Evolutionary conservation across 2,113 vertebrate genomes (phyloP).

Genomic region (Salvelinus sp.): DNA sequence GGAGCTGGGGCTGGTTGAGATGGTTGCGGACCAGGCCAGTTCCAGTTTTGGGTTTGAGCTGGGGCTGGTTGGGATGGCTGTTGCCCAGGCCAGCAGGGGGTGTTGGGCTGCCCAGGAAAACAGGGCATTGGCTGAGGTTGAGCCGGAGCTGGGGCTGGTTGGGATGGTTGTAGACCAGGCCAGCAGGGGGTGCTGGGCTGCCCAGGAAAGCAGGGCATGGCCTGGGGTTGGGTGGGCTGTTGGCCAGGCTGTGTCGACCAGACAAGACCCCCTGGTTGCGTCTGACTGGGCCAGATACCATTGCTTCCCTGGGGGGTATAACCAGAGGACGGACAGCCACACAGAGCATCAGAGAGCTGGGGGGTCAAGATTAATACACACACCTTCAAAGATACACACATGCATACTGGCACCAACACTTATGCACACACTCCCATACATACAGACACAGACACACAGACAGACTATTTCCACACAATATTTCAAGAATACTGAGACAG

Average conservation of each 20-base stretch:
- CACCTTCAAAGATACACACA: conserved; percentile 21
- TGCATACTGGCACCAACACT: conserved; percentile 10
- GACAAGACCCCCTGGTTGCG: not conserved
- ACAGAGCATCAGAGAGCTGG: conserved; percentile 43
- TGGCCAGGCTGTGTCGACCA: conserved; percentile 55
- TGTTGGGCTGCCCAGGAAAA: conserved; percentile 68
- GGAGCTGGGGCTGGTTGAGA: not conserved
- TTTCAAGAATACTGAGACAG: too few species aligned
- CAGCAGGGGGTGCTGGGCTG: conserved; percentile 63
- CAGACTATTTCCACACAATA: too few species aligned
- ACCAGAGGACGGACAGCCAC: conserved; percentile 41
- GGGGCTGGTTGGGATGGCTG: conserved; percentile 56
- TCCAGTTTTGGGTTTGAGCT: conserved; percentile 14
- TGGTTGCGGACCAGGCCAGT: conserved; percentile 7
- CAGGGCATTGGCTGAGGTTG: conserved; percentile 45
- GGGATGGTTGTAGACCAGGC: conserved; percentile 56
- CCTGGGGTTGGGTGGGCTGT: conserved; percentile 55
- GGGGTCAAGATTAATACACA: conserved; percentile 20
- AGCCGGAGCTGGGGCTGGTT: conserved; percentile 28
- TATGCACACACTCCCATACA: conserved; percentile 48
- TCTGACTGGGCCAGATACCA: conserved; percentile 60
- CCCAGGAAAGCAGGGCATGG: conserved; percentile 65
- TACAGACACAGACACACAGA: conserved; percentile 35
- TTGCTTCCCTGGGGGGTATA: conserved; percentile 61
- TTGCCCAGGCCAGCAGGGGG: conserved; percentile 56